Evolutionary conservation across 2,797 vertebrate genomes (phyloP).

Genomic region (Rhinella marina): DNA sequence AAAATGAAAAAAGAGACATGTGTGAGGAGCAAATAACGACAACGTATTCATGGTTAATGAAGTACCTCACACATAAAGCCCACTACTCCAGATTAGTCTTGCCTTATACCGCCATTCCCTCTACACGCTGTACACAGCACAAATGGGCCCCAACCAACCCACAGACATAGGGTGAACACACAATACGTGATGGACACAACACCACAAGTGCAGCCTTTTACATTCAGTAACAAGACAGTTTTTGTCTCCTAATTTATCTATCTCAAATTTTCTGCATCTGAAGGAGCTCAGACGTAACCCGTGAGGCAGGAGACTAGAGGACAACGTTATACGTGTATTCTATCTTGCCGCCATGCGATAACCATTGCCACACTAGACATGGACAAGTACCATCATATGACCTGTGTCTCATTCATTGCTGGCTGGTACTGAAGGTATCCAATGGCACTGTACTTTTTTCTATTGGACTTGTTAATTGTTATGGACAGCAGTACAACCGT

Average conservation of each 20-base stretch:
- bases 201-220: constrained; percentile 34
- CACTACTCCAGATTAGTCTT: background rate
- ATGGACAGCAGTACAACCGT: background rate
- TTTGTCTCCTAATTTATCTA: background rate
- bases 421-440: background rate
- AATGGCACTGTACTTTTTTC: background rate
- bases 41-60: background rate
- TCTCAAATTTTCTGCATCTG: background rate
- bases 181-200: constrained; percentile 66
- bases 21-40: background rate
- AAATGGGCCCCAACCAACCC: constrained; percentile 56
- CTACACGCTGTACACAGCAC: constrained; percentile 28
- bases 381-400: background rate
- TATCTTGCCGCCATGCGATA: background rate
- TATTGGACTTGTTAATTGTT: background rate
- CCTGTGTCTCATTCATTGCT: background rate
- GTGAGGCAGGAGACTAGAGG: background rate
- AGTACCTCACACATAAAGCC: background rate
- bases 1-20: constrained; percentile 66
- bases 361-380: background rate
- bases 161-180: constrained; percentile 63
- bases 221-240: background rate
- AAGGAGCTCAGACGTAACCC: background rate
- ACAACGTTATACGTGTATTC: background rate
- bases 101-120: too few species aligned